A percentile compares a stretch with the other conserved stretches of the same genome.
These are phyloP conservation scores for Ranitomeya variabilis DNA, from an alignment of 2,113 vertebrate genomes.

Conservation along the genomic window DNA sequence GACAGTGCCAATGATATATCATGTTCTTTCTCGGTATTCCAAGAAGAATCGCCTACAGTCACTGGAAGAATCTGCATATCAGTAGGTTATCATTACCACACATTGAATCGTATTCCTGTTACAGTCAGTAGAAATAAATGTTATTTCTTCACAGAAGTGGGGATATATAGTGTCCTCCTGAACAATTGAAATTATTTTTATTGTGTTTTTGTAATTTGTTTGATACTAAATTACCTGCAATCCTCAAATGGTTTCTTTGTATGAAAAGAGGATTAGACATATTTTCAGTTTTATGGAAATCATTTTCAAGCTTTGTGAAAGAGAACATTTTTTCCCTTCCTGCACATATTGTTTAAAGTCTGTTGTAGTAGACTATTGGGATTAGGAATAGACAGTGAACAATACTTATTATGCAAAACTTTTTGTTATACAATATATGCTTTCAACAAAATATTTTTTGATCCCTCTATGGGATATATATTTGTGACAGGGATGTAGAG, in stretches of 20 bases:
- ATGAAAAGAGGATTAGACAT: background rate
- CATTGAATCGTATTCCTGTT: background rate
- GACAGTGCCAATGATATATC: background rate
- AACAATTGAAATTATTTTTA: slow-evolving; percentile 1
- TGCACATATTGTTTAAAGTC: background rate
- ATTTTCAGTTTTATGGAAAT: slow-evolving; percentile 10
- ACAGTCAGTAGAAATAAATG: background rate
- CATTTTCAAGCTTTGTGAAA: background rate
- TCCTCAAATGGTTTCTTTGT: background rate
- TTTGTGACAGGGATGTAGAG: too few species aligned
- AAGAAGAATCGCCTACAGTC: background rate
- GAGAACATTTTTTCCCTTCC: background rate
- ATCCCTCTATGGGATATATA: background rate
- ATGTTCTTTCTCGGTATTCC: background rate
- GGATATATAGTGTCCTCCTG: background rate
- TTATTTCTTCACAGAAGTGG: background rate
- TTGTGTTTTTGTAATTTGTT: background rate
- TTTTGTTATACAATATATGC: background rate
- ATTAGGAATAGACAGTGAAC: background rate
- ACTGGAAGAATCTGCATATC: background rate
- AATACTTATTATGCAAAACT: background rate
- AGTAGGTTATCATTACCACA: slow-evolving; percentile 2
- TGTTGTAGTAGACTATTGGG: background rate
- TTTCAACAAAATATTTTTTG: background rate
- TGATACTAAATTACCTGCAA: background rate